phyloP scores from a whole-genome alignment of 30 jellyfish, hydroid and myxozoan species.

The Pelagia noctiluca region DNA sequence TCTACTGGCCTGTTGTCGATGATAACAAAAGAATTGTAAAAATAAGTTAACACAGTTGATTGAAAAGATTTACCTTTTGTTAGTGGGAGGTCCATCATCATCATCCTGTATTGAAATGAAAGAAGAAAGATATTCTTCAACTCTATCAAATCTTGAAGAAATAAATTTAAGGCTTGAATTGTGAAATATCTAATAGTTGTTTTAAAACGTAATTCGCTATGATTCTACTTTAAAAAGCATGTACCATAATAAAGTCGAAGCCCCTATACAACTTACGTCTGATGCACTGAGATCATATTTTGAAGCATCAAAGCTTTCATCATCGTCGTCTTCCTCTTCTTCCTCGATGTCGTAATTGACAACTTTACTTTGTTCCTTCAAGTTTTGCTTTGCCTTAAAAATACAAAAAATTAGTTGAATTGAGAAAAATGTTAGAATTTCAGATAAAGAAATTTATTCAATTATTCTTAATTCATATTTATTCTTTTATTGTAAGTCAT shows the following conservation, averaged over 20 bases:
- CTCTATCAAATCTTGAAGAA: too few relatives aligned
- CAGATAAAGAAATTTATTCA: neutral
- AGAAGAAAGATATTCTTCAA: neutral
- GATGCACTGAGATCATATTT: constrained; percentile 81
- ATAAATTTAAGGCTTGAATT: too few relatives aligned
- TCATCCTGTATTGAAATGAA: neutral
- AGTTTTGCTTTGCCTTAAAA: neutral
- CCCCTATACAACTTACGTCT: constrained; percentile 68
- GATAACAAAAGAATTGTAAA: too few relatives aligned
- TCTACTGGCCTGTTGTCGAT: too few relatives aligned
- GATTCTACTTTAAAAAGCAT: neutral
- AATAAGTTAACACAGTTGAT: too few relatives aligned
- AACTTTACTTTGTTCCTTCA: neutral
- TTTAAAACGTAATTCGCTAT: too few relatives aligned
- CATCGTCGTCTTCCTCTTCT: constrained; percentile 87
- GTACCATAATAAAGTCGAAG: neutral
- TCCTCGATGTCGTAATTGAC: constrained; percentile 69
- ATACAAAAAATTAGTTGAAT: neutral
- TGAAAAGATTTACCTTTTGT: constrained; percentile 8
- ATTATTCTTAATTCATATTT: neutral
- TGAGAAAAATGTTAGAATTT: neutral
- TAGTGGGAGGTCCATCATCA: neutral
- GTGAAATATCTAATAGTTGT: too few relatives aligned
- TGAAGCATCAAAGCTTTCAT: constrained; percentile 88
- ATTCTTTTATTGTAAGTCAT: neutral